phyloP scores from a whole-genome alignment of 1,140 invertebrate genomes.

The Cydia splendana region DNA sequence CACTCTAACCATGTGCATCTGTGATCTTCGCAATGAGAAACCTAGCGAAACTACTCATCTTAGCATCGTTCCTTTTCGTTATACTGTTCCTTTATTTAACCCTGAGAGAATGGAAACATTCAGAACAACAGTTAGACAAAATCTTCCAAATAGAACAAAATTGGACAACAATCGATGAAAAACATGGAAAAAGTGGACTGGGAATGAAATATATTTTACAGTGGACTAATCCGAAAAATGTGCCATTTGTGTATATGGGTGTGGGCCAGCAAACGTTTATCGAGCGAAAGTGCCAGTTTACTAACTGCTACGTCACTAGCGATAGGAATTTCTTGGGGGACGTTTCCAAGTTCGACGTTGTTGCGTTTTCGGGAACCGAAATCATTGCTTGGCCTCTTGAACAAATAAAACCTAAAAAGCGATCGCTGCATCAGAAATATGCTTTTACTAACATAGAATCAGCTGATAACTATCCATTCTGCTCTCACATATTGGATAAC shows the following conservation, averaged over 20 bases:
- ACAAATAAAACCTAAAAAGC: slow-evolving; percentile 43
- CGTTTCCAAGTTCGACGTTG: slow-evolving; percentile 62
- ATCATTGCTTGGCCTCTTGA: slow-evolving; percentile 37
- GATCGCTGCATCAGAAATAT: slow-evolving; percentile 63
- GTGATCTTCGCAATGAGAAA: neutral
- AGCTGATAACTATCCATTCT: slow-evolving; percentile 63
- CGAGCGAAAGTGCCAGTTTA: slow-evolving; percentile 52
- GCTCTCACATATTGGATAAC: slow-evolving; percentile 59
- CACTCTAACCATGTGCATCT: neutral
- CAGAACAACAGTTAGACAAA: slow-evolving; percentile 16
- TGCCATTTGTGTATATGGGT: slow-evolving; percentile 60
- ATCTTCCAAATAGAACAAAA: slow-evolving; percentile 14
- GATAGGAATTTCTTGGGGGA: slow-evolving; percentile 51
- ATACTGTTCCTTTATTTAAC: slow-evolving; percentile 6
- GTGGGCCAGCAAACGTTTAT: slow-evolving; percentile 52
- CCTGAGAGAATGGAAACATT: neutral
- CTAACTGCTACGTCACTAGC: slow-evolving; percentile 60
- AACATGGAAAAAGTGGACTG: slow-evolving; percentile 24
- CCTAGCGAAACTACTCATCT: neutral
- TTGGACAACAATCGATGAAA: neutral
- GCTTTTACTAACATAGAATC: slow-evolving; percentile 69
- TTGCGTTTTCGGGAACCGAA: slow-evolving; percentile 62
- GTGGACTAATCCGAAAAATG: slow-evolving; percentile 55
- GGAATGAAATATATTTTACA: slow-evolving; percentile 61
- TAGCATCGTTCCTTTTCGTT: slow-evolving; percentile 1